Conservation (phyloP, 2,113 vertebrate genomes). For the Platycercus adscitus region DNA sequence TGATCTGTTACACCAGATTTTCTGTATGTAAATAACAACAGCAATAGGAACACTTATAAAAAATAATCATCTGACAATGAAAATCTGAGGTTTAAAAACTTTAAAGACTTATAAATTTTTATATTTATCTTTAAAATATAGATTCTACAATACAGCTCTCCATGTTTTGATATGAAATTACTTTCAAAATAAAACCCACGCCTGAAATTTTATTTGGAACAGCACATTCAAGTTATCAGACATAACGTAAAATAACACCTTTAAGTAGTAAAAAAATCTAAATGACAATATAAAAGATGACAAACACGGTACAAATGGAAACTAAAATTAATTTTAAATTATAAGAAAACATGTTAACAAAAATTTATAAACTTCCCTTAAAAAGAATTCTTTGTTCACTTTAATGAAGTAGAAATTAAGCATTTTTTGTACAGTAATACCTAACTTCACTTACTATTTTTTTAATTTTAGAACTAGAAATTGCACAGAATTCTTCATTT, state of each 20-base stretch:
- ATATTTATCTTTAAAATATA: not conserved
- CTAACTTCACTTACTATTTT: not conserved
- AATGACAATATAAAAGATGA: not conserved
- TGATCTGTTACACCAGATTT: constrained; percentile 96
- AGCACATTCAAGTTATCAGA: not conserved
- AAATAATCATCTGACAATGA: not conserved
- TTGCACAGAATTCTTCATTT: not conserved
- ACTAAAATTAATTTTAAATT: not conserved
- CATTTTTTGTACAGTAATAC: not conserved
- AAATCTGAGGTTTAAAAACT: not conserved
- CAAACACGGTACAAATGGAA: not conserved
- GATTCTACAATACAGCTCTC: not conserved
- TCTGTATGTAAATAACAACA: constrained; percentile 68
- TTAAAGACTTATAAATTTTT: not conserved
- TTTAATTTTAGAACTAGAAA: not conserved
- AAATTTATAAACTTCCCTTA: not conserved
- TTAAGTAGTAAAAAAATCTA: not conserved
- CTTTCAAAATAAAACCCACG: not conserved
- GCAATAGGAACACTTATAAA: not conserved
- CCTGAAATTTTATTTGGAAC: not conserved
- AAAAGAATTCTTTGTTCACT: not conserved
- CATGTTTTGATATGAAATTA: not conserved
- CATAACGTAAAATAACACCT: not conserved
- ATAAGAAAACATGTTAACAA: not conserved
- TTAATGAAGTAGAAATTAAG: not conserved